Evolutionary conservation across 2,113 vertebrate genomes (phyloP).

Genomic region (Mesembrinibis cayennensis): DNA sequence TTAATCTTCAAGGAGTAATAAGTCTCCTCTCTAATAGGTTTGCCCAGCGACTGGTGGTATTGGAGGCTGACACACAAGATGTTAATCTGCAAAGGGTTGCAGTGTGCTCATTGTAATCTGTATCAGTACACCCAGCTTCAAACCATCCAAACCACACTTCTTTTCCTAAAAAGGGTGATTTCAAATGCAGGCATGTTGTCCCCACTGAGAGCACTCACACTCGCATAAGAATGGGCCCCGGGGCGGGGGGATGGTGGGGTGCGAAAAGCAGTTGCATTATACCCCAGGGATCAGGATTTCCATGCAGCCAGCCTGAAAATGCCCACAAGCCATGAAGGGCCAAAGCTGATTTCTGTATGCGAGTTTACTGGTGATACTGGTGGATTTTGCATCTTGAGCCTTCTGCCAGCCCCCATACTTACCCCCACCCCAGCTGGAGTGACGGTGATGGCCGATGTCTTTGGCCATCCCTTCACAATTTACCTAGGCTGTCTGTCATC

Average conservation of each 20-base stretch:
- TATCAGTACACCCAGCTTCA: background rate
- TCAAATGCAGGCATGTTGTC: background rate
- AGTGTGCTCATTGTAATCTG: background rate
- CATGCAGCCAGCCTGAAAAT: background rate
- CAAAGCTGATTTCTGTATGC: fast-evolving
- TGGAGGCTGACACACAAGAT: background rate
- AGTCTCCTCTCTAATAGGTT: background rate
- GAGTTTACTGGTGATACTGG: background rate
- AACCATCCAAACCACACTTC: background rate
- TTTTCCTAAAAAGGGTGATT: background rate
- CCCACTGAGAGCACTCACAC: background rate
- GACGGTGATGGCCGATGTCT: fast-evolving
- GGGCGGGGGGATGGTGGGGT: too few species aligned
- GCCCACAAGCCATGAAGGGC: background rate
- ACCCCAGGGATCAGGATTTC: background rate
- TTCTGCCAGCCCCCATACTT: background rate
- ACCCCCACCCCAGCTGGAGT: fast-evolving
- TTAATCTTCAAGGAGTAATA: background rate
- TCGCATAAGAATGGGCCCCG: background rate
- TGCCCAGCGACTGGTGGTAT: background rate
- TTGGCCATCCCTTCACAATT: background rate
- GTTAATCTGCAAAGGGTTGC: background rate
- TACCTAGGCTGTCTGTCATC: background rate
- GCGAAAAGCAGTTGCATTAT: background rate
- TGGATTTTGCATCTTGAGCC: background rate